phyloP scores from a whole-genome alignment of 2,888 invertebrate genomes.

The Tanytarsus gracilentus region DNA sequence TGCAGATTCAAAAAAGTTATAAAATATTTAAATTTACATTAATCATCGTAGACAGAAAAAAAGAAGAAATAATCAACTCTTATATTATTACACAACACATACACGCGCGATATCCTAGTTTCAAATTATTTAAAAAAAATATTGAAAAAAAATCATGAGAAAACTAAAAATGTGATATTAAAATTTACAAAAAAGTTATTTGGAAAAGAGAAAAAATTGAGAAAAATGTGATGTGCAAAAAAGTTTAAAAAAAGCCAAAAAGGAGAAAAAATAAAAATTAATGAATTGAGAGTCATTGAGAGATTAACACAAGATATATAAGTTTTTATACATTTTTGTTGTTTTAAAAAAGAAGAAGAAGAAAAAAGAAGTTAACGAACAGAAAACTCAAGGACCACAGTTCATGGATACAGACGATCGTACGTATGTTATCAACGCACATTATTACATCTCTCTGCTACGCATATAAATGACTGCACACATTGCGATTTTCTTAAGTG shows the following conservation, averaged over 20 bases:
- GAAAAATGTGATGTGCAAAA: constrained; percentile 11
- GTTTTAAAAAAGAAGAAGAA: no score
- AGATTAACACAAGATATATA: constrained; percentile 2
- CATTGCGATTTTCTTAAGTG: background rate
- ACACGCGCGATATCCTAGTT: constrained; percentile 19
- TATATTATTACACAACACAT: constrained; percentile 22
- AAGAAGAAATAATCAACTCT: constrained; percentile 17
- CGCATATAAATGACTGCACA: background rate
- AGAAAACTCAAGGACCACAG: constrained; percentile 25
- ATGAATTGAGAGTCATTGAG: constrained; percentile 5
- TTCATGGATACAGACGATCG: constrained; percentile 29
- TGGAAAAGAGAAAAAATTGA: background rate
- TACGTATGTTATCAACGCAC: constrained; percentile 24
- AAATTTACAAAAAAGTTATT: constrained; percentile 1
- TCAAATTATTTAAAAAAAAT: constrained; percentile 14
- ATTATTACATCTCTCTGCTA: constrained; percentile 5
- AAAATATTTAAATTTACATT: constrained; percentile 6
- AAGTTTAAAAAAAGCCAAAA: background rate
- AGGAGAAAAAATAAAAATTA: background rate
- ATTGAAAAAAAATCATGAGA: background rate
- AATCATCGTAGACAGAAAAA: constrained; percentile 24
- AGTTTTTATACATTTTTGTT: no score
- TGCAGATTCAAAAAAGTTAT: background rate
- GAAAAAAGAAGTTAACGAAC: constrained; percentile 25
- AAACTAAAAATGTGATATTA: constrained; percentile 28